Evolutionary conservation across 2,797 vertebrate species (phyloP), one percentile per base, ranked within the genome.

Genomic region (Poeciliopsis infans): DNA sequence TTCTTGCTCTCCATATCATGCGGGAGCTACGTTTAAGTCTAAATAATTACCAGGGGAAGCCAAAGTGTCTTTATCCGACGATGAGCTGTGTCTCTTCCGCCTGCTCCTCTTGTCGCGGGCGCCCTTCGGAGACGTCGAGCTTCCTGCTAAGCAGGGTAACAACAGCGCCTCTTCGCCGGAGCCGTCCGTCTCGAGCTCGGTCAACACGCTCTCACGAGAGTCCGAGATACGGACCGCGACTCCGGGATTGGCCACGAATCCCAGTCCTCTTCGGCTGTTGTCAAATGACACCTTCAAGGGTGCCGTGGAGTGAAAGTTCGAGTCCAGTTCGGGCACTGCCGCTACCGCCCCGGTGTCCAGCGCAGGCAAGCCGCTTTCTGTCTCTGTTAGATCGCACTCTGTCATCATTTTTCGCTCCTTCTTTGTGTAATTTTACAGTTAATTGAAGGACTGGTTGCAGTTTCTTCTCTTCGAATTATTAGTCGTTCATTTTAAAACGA

Each of bases 101-200:
- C 92, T 81, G 82, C 79, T 74, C 64, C 91, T 84, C 91, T 95
- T 94, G 75, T 96, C 94, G 75, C 88, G 86, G 0, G 18, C 81
- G 1, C 77, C 86, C 74, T 89, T 89, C 25, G 93, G 91, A n/a
- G 93, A 91, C 76, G 93, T 86, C 59, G 93, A 82, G 91, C 89
- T 89, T 86, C 94, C 94, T 39, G 88, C 83, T 23, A 94, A 73
- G 64, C 91, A 94, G 13, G 95, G 95, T 13, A 96, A 84, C 79
- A 96, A 51, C 87, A 96, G 91, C 77, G 94, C 78, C 82, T 96
- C 95, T 84, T 96, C 96, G 1, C 94, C 92, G 18, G 94, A 96
- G 3, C 94, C 94, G 79, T 95, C 95, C 2, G 89, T 93, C 80
- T 96, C 96, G 75, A 96, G 92, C 88, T 96, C 95, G 33, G 95